These are phyloP conservation scores for Glyptemys insculpta DNA, from an alignment of 2,797 vertebrate species.

Conservation along the genomic window DNA sequence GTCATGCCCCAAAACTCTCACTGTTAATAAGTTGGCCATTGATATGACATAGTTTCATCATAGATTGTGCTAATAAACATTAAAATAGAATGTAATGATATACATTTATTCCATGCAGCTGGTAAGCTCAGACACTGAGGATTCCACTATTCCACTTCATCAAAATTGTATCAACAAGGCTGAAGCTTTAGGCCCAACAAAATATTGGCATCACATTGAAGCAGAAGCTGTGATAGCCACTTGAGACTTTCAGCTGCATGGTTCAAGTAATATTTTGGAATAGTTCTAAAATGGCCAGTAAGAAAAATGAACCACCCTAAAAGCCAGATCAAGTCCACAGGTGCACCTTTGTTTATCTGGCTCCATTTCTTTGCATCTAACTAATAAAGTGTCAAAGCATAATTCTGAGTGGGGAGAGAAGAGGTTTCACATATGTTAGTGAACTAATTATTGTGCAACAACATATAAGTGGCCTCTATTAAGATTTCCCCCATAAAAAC, in stretches of 20 bases:
- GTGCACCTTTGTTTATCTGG: neutral
- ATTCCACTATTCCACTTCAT: neutral
- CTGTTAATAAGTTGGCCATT: neutral
- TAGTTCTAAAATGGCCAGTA: fast-evolving
- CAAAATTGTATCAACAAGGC: neutral
- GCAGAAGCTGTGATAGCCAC: neutral
- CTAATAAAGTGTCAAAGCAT: neutral
- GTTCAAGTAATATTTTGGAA: neutral
- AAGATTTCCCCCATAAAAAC: neutral
- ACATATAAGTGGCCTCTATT: neutral
- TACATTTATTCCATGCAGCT: neutral
- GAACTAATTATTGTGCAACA: neutral
- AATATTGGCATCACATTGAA: neutral
- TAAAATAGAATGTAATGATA: neutral
- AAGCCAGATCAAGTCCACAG: neutral
- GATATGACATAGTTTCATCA: neutral
- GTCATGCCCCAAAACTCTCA: neutral
- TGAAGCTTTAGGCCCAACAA: neutral
- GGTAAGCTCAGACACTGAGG: neutral
- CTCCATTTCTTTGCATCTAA: neutral
- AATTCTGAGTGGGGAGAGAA: neutral
- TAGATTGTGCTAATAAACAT: neutral
- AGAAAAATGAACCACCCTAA: neutral
- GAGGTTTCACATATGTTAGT: neutral
- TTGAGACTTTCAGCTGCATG: fast-evolving